phyloP scores from a whole-genome alignment of 2,888 invertebrate species.

The Linyphia triangularis region DNA sequence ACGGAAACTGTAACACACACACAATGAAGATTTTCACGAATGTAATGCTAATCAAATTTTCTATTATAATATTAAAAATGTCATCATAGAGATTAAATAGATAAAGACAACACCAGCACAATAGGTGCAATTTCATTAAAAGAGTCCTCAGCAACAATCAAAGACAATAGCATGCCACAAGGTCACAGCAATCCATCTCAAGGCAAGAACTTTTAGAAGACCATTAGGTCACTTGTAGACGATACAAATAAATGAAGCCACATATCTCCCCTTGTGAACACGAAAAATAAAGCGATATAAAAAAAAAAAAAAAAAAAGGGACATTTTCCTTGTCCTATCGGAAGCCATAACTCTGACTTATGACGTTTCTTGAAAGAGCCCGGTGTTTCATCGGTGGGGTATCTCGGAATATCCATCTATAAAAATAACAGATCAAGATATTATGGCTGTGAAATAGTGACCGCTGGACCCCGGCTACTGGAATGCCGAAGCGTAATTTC shows the following conservation, averaged over 20 bases:
- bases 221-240: conserved; percentile 3
- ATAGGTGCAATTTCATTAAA: not conserved
- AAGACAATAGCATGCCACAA: not conserved
- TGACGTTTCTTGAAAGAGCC: conserved; percentile 11
- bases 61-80: no score
- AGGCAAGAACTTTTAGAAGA: not conserved
- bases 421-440: conserved; percentile 50
- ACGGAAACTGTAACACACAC: no score
- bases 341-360: conserved; percentile 12
- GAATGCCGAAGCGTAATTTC: conserved; percentile 52
- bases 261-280: not conserved
- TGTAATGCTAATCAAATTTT: no score
- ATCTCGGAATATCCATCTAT: conserved; percentile 11
- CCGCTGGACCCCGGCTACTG: conserved; percentile 29
- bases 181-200: not conserved
- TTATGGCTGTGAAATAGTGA: conserved; percentile 44
- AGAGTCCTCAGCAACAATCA: not conserved
- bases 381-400: not conserved
- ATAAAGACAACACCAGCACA: no score
- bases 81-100: no score
- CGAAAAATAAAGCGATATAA: not conserved
- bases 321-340: conserved; percentile 15
- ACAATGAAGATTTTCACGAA: no score
- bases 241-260: conserved; percentile 1
- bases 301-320: not conserved